Base-by-base conservation (phyloP, 2,888 invertebrate genomes). In the Pristionchus fissidentatus region DNA sequence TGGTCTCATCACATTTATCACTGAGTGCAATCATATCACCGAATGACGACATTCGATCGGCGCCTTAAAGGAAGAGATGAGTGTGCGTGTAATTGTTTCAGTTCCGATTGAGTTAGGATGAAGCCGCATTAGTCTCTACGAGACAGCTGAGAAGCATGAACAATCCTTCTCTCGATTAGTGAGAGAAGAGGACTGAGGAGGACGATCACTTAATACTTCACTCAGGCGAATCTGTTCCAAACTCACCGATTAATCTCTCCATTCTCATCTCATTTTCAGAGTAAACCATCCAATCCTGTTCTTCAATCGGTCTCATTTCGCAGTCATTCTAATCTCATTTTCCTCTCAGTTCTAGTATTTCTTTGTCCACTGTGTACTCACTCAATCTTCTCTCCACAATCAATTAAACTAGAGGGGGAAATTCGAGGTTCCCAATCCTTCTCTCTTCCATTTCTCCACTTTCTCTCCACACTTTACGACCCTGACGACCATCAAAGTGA, bases 11-110 rank as follows among this genome's bases (percentile, higher is more conserved):
- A 92, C 98, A 99, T 0, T 94, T 93, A 92, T 97, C 97, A 0
- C 97, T 98, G 0, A 99, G 93, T 0, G 97, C 97, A 52, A 98
- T 95, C 93, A 98, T 98, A 93, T 99, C 99, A 0, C 99, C 98
- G 93, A 98, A 99, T 0, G 98, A 98, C 13, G 97, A 98, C 98
- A 99, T 98, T 83, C 98, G 95, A 93, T 99, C 98, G 26, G 98
- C 97, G 79, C 98, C 94, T 94, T 85, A 60, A 89, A 85, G 22
- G 29, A 73, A 29, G 5, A 32, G 35, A n/a, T 26, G 35, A 35
- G 15, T 62, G 29, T 60, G 32, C 60, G 8, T 32, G 19, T 13
- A 60, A 32, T 60, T 32, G 29, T 60, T 13, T 60, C 60, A 60
- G 0, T 55, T 55, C 55, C 19, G 60, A 32, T 8, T 32, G 7